Percentiles rank a stretch among this genome's conserved stretches.
Evolutionary conservation across 2,797 vertebrate genomes (phyloP).

Genomic region (Melanogrammus aeglefinus): DNA sequence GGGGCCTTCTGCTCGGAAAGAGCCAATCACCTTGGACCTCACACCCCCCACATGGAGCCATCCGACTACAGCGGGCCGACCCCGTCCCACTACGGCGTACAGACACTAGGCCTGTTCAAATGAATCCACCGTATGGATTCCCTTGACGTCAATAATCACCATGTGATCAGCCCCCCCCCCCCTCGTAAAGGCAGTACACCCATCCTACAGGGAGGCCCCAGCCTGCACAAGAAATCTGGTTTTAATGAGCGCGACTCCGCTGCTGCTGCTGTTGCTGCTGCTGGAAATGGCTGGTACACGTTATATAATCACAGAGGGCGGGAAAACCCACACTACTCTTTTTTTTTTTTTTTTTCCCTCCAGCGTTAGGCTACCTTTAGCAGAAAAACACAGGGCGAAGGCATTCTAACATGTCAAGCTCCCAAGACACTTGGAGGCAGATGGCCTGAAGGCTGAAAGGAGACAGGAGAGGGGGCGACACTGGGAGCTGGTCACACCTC

Average conservation of each 20-base stretch:
- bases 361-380: constrained; percentile 60
- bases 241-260: constrained; percentile 65
- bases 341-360: constrained; percentile 26
- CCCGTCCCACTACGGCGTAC: background rate
- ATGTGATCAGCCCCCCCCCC: constrained; percentile 10
- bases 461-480: constrained; percentile 28
- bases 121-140: background rate
- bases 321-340: constrained; percentile 71
- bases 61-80: background rate
- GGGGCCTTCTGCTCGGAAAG: background rate
- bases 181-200: constrained; percentile 32
- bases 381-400: constrained; percentile 63
- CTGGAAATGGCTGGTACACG: constrained; percentile 73
- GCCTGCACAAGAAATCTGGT: constrained; percentile 66
- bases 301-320: constrained; percentile 80
- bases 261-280: constrained; percentile 43
- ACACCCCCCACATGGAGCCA: background rate
- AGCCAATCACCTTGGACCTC: background rate
- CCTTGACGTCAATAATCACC: constrained; percentile 1
- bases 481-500: constrained; percentile 52
- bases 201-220: constrained; percentile 54
- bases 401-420: constrained; percentile 69
- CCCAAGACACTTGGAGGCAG: constrained; percentile 29
- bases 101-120: background rate
- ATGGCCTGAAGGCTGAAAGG: constrained; percentile 25